Percentiles rank a stretch among this genome's conserved stretches.
Conservation (phyloP, 2,113 vertebrate species). For the Clarias magur region DNA sequence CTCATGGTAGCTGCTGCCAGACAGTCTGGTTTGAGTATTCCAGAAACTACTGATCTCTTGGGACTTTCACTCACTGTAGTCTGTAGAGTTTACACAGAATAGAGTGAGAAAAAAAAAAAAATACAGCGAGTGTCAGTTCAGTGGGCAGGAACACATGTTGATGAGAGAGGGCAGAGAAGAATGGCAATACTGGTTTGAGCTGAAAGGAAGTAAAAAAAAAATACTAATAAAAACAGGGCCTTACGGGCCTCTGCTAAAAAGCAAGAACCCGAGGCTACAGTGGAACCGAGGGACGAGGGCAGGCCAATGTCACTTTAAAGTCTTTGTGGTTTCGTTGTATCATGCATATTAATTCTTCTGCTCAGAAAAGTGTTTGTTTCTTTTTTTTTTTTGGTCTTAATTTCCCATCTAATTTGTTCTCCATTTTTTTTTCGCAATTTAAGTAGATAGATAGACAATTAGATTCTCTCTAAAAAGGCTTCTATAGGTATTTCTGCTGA, state of each 20-base stretch:
- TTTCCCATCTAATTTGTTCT: neutral
- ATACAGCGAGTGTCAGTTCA: neutral
- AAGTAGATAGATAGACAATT: neutral
- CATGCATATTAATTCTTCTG: conserved; percentile 1
- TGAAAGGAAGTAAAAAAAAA: neutral
- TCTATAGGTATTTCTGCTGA: conserved; percentile 6
- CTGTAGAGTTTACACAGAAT: neutral
- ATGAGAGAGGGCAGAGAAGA: neutral
- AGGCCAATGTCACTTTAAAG: neutral
- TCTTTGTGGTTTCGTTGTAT: neutral
- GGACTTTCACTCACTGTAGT: neutral
- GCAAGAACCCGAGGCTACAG: no score
- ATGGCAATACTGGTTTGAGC: neutral
- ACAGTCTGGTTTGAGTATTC: neutral
- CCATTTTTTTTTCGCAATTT: neutral
- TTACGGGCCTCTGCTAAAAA: neutral
- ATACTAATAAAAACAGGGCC: neutral
- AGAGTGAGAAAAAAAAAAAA: neutral
- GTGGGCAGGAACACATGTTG: neutral
- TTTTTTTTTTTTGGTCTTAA: neutral
- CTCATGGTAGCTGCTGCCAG: neutral
- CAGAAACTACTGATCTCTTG: neutral
- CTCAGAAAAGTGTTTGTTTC: neutral
- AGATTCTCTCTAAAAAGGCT: neutral
- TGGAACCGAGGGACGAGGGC: no score